A percentile compares a stretch with the other conserved stretches of the same genome.
phyloP scores from a whole-genome alignment of 1,140 invertebrate species.

The Bombus confusus region DNA sequence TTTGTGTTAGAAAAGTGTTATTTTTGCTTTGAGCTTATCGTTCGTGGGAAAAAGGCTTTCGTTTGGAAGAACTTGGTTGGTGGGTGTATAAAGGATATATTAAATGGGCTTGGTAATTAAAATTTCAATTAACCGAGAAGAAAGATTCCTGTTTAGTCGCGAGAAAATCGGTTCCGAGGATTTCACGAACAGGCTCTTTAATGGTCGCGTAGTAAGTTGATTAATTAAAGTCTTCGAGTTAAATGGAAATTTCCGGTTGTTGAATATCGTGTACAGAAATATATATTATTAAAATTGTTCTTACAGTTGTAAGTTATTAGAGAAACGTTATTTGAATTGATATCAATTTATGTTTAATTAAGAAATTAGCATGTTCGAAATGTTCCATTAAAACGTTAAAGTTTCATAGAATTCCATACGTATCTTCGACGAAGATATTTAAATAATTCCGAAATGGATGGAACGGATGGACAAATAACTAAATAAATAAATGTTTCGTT shows the following conservation, averaged over 20 bases:
- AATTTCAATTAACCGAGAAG: slow-evolving; percentile 31
- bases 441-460: not conserved
- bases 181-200: not conserved
- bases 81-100: not conserved
- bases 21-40: not conserved
- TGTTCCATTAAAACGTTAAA: not conserved
- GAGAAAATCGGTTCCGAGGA: not conserved
- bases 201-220: not conserved
- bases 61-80: no score
- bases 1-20: not conserved
- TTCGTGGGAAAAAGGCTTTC: not conserved
- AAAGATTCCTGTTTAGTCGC: not conserved
- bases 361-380: not conserved
- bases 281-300: not conserved
- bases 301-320: no score
- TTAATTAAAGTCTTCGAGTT: slow-evolving; percentile 6
- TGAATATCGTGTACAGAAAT: not conserved
- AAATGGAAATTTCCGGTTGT: not conserved
- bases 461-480: not conserved
- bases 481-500: not conserved
- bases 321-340: no score
- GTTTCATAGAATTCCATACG: not conserved
- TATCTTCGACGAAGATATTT: not conserved
- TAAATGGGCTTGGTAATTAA: slow-evolving; percentile 15
- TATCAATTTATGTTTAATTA: no score